phyloP scores from a whole-genome alignment of 2,797 vertebrate species.

The Podargus strigoides region DNA sequence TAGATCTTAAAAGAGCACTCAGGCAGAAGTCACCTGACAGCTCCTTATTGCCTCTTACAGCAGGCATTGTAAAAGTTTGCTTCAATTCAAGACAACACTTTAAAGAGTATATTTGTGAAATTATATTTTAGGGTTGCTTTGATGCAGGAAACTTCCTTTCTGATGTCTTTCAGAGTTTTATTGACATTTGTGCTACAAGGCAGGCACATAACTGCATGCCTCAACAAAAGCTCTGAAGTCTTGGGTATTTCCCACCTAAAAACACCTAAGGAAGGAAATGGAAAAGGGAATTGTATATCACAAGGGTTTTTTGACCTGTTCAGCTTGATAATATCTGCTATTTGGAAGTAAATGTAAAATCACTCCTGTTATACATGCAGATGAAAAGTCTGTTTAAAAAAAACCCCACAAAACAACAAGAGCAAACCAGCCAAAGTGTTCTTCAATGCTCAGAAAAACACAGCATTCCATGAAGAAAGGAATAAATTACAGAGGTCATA shows the following conservation, averaged over 20 bases:
- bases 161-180: not conserved
- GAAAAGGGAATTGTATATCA: not conserved
- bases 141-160: not conserved
- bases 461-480: not conserved
- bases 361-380: not conserved
- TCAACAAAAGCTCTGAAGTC: not conserved
- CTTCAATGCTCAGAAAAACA: not conserved
- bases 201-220: not conserved
- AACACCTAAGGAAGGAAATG: not conserved
- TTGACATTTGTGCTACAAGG: not conserved
- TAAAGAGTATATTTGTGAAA: not conserved
- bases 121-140: not conserved
- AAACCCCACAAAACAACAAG: not conserved
- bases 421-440: not conserved
- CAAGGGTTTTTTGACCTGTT: not conserved
- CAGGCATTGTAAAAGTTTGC: not conserved
- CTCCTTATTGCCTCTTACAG: not conserved
- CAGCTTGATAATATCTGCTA: not conserved
- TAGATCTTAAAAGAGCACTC: not conserved
- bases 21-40: not conserved
- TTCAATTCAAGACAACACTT: not conserved
- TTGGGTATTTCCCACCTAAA: not conserved
- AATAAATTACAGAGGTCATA: not conserved
- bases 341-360: not conserved
- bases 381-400: not conserved